Evolutionary conservation across 2,113 vertebrate species (phyloP), one percentile per base, ranked within the genome.

Genomic region (Tricholaema leucomelas): DNA sequence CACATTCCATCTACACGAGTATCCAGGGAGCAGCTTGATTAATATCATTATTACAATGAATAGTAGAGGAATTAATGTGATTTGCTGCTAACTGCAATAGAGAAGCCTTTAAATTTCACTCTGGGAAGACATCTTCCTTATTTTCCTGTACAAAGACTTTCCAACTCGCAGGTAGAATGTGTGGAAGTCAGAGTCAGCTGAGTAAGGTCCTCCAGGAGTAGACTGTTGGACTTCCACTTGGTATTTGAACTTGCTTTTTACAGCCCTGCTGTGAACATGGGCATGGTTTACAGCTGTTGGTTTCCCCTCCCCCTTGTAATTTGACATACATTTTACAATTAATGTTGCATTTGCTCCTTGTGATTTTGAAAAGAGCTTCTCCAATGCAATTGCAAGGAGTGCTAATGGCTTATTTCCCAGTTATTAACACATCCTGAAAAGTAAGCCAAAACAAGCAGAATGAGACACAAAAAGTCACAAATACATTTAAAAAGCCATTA

Each of bases 41-140:
- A 96, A 96, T 94, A 64, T 88, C 71, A 90, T 94, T 96, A 97
- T 95, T 74, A 85, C 55, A 81, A 91, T 86, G 78, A 94, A 72
- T 77, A 94, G 80, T 33, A 79, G 52, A 93, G 55, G 79, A 97
- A 95, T 94, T 94, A 96, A 86, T 87, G 66, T 89, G 81, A 96
- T 96, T 93, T 95, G 61, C 73, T 97, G 46, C 78, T 93, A 83
- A 91, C 40, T 80, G 20, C 72, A 91, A 93, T 54, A 79, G 42
- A 92, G 65, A 79, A 93, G 28, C 33, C 93, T 88, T 48, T 81
- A 85, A 90, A 96, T 94, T 91, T 92, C 92, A 92, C 86, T 93
- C 92, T 87, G 77, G 61, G 71, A 96, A 92, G 55, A n/a, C 31
- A 65, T 71, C 30, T 69, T 50, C 38, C 71, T 56, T 73, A 46